A percentile compares a stretch with the other conserved stretches of the same genome.
These are phyloP conservation scores for Rhincodon typus DNA, from an alignment of 2,797 vertebrate genomes.

Conservation along the genomic window DNA sequence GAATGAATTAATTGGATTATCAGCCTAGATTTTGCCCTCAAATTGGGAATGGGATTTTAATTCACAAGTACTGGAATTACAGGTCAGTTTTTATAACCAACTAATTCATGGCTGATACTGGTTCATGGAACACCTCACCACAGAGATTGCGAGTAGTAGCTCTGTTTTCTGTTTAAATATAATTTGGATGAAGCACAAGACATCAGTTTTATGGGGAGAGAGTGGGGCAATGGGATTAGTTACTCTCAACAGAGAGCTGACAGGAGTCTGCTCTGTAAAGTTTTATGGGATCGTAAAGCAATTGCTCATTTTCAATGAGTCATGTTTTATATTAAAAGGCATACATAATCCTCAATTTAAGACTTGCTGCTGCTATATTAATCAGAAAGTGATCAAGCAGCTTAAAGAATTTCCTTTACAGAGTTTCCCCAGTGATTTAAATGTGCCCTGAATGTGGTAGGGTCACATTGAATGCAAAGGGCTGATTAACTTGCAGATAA, in stretches of 20 bases:
- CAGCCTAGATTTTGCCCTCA: background rate
- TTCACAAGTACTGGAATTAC: background rate
- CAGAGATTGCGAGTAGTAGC: background rate
- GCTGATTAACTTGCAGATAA: background rate
- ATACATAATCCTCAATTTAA: background rate
- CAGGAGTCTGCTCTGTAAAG: background rate
- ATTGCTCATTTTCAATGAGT: background rate
- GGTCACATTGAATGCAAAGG: background rate
- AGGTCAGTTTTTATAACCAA: background rate
- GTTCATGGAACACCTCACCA: background rate
- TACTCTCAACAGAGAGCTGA: background rate
- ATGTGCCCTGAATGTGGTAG: background rate
- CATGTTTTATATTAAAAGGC: background rate
- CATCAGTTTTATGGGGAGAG: background rate
- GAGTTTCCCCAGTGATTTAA: background rate
- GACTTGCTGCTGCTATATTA: background rate
- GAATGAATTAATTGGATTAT: background rate
- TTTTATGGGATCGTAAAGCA: background rate
- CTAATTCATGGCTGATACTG: background rate
- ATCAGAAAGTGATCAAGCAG: background rate
- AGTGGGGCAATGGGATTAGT: background rate
- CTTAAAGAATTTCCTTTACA: background rate
- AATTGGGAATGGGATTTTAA: background rate
- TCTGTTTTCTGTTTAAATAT: background rate
- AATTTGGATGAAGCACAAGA: background rate